Evolutionary conservation across 2,888 invertebrate genomes (phyloP).

Genomic region (Nesidiocoris tenuis): DNA sequence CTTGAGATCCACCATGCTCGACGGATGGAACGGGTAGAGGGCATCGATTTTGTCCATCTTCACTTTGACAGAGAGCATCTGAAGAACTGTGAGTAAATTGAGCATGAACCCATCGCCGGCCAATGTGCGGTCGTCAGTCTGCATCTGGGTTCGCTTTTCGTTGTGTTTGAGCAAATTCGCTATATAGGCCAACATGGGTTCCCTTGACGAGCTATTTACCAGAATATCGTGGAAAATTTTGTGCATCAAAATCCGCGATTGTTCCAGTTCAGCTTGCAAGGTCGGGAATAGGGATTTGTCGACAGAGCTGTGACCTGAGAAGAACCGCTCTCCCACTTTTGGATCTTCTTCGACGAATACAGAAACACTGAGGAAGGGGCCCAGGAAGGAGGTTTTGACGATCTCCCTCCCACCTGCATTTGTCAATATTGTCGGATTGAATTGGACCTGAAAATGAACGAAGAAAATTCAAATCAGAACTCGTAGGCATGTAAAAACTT

Average conservation of each 20-base stretch:
- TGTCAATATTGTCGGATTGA: slow-evolving; percentile 70
- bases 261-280: slow-evolving; percentile 77
- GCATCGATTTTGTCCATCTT: slow-evolving; percentile 87
- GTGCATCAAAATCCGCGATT: slow-evolving; percentile 72
- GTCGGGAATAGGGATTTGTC: slow-evolving; percentile 70
- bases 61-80: slow-evolving; percentile 84
- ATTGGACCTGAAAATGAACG: slow-evolving; percentile 65
- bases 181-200: slow-evolving; percentile 76
- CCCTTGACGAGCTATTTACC: slow-evolving; percentile 77
- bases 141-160: slow-evolving; percentile 84
- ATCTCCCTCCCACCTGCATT: slow-evolving; percentile 78
- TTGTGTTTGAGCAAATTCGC: slow-evolving; percentile 75
- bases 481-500: not conserved
- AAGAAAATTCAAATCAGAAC: slow-evolving; percentile 47
- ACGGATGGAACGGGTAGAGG: slow-evolving; percentile 83
- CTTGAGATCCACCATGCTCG: slow-evolving; percentile 68
- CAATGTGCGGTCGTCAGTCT: slow-evolving; percentile 80
- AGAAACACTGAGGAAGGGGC: slow-evolving; percentile 88
- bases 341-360: slow-evolving; percentile 92
- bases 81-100: slow-evolving; percentile 87
- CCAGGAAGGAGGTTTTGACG: slow-evolving; percentile 79
- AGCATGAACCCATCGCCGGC: slow-evolving; percentile 95
- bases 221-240: slow-evolving; percentile 80
- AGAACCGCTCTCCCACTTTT: slow-evolving; percentile 77
- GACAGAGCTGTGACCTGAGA: slow-evolving; percentile 60